Evolutionary conservation across 2,113 vertebrate species (phyloP), one percentile per base, ranked within the genome.

Genomic region (Acrocephalus kingi): DNA sequence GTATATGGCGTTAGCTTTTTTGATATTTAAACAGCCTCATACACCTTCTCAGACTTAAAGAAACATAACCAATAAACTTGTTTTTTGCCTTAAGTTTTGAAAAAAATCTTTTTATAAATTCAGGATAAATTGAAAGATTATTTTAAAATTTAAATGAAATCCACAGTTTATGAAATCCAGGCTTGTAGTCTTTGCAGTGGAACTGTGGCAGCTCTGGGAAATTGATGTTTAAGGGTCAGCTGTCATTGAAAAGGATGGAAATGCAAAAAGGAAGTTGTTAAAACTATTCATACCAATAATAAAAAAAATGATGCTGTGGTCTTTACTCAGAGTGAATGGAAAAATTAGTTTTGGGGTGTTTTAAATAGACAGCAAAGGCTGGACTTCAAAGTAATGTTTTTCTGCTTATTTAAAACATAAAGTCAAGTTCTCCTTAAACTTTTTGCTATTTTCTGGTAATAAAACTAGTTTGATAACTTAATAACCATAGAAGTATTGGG

Each of bases 1-100:
- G 95, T 98, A 96, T 93, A 88, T 95, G 95, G 39, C 1, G 0
- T 81, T 92, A 95, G 82, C 52, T 84, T 93, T 97, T 96, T 94
- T 97, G 54, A 93, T 94, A 95, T 87, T 94, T 93, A 87, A 96
- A 92, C 77, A 87, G 69, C 45, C 69, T 94, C 85, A 9, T 87
- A 95, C 37, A 92, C 81, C 68, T 95, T 78, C 93, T 96, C 84
- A 95, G 87, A 96, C 51, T 94, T 96, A 86, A 96, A 91, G 62
- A 81, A 89, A 89, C 72, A 46, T 62, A 93, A 94, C 73, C n/a
- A 93, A 89, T 95, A 89, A 94, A 86, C 75, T 80, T 93, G 79
- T 62, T 71, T 85, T 87, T 83, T 95, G 92, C 90, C 91, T 96
- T 97, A 94, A 94, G 84, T 90, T 93, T 96, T 93, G 58, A 43